phyloP scores from a whole-genome alignment of 2,888 invertebrate species.

The Hypolimnas misippus region DNA sequence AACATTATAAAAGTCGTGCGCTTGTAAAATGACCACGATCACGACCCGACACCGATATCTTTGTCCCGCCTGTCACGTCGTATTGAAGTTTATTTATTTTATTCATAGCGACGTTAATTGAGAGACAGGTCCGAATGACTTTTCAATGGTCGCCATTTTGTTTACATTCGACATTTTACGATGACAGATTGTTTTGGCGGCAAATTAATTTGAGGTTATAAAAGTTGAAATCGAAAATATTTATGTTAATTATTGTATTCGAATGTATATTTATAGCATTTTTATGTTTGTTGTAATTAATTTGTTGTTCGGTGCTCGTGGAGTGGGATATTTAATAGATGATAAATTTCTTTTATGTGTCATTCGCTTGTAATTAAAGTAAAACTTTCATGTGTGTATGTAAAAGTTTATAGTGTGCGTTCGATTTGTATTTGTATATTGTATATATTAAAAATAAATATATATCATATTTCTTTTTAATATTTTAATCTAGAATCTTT shows the following conservation, averaged over 20 bases:
- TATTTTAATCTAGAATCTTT: too few species aligned
- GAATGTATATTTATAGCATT: slow-evolving; percentile 3
- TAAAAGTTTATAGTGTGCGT: not conserved
- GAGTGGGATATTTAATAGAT: not conserved
- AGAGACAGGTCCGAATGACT: slow-evolving; percentile 47
- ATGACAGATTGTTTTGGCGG: slow-evolving; percentile 46
- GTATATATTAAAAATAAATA: not conserved
- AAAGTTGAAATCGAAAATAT: slow-evolving; percentile 22
- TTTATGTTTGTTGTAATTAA: slow-evolving; percentile 26
- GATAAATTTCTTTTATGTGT: not conserved
- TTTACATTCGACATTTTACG: slow-evolving; percentile 45
- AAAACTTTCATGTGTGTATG: not conserved
- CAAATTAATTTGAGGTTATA: slow-evolving; percentile 31
- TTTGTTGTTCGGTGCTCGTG: slow-evolving; percentile 8
- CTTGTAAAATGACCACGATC: slow-evolving; percentile 17
- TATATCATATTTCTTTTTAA: too few species aligned
- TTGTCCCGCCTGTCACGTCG: slow-evolving; percentile 26
- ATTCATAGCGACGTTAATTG: slow-evolving; percentile 53
- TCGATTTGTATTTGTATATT: not conserved
- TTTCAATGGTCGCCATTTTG: slow-evolving; percentile 46
- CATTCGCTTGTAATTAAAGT: not conserved
- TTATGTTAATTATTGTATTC: slow-evolving; percentile 19
- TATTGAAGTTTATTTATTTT: slow-evolving; percentile 49
- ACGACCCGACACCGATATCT: slow-evolving; percentile 30
- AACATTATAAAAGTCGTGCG: slow-evolving; percentile 21